Conservation (phyloP, 2,888 invertebrate species). For the Pristionchus mayeri region DNA sequence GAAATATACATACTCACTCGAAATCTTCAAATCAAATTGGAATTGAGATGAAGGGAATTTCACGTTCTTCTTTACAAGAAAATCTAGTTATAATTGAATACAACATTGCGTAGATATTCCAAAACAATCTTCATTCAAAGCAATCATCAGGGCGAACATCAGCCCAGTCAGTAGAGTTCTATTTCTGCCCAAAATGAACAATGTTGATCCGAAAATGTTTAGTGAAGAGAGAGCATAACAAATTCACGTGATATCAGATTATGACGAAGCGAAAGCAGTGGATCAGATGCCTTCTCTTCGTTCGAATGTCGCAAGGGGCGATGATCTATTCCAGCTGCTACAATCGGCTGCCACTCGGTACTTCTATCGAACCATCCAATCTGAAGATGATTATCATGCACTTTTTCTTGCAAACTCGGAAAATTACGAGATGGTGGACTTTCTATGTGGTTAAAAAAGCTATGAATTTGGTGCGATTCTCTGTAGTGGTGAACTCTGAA, state of each 20-base stretch:
- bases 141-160: too few relatives aligned
- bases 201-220: neutral
- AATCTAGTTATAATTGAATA: neutral
- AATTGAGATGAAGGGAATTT: neutral
- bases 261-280: neutral
- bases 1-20: too few relatives aligned
- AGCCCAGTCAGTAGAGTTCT: too few relatives aligned
- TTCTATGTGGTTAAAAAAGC: neutral
- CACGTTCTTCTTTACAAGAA: neutral
- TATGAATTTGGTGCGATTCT: neutral
- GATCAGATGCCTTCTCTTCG: neutral
- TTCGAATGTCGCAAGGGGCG: neutral
- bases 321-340: too few relatives aligned
- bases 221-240: neutral
- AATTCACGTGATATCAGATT: neutral
- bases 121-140: neutral
- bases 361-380: neutral
- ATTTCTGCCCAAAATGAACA: too few relatives aligned
- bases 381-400: neutral
- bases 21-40: neutral
- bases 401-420: neutral
- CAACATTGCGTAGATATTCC: neutral
- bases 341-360: neutral
- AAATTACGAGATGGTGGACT: neutral
- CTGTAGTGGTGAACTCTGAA: neutral